Conservation (phyloP, 2,113 vertebrate genomes). For the Anhinga anhinga region DNA sequence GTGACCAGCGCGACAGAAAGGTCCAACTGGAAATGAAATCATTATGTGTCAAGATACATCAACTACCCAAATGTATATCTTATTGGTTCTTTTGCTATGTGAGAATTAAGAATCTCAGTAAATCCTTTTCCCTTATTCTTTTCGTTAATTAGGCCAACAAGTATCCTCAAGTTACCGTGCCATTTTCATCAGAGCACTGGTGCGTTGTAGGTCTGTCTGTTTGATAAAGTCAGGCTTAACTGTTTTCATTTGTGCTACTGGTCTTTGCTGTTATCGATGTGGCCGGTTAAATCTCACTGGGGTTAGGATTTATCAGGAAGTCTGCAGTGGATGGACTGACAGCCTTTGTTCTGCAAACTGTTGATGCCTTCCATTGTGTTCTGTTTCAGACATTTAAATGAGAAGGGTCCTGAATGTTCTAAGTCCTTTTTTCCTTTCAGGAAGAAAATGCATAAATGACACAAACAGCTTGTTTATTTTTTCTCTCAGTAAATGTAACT, state of each 20-base stretch:
- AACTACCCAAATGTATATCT: background rate
- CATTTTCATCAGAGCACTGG: background rate
- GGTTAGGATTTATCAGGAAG: slow-evolving; percentile 41
- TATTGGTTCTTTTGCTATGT: background rate
- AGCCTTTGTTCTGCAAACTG: slow-evolving; percentile 50
- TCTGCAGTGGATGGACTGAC: background rate
- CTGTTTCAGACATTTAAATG: slow-evolving; percentile 51
- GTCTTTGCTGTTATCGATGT: background rate
- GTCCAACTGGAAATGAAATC: background rate
- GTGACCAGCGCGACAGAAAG: background rate
- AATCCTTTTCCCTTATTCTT: background rate
- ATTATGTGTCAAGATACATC: background rate
- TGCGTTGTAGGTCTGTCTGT: background rate
- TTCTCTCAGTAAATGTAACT: background rate
- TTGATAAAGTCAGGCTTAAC: background rate
- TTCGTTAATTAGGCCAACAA: background rate
- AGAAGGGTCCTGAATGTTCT: slow-evolving; percentile 65
- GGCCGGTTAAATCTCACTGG: background rate
- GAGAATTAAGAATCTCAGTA: background rate
- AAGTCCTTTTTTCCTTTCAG: slow-evolving; percentile 46
- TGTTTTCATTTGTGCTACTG: background rate
- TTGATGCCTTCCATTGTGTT: slow-evolving; percentile 57
- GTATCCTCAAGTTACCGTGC: background rate
- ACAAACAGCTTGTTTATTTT: slow-evolving; percentile 22
- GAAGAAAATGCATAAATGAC: background rate